These are phyloP conservation scores for Bombus soroeensis DNA, from an alignment of 1,140 invertebrate genomes.

Conservation along the genomic window DNA sequence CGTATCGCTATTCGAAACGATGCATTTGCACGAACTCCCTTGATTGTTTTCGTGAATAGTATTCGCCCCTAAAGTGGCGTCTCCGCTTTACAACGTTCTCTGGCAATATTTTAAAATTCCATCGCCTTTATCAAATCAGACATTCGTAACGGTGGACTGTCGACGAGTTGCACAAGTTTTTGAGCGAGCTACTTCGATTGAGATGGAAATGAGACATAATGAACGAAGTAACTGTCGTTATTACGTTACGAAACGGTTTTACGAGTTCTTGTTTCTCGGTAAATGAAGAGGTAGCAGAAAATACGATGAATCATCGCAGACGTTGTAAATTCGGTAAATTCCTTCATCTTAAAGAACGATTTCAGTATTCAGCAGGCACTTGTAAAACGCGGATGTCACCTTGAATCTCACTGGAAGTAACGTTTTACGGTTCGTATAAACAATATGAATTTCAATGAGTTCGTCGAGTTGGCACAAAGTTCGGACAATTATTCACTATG, in stretches of 20 bases:
- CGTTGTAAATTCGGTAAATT: not conserved
- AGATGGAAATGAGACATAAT: conserved; percentile 6
- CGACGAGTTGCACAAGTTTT: not conserved
- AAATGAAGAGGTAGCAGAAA: not conserved
- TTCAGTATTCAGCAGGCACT: not conserved
- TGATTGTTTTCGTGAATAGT: not conserved
- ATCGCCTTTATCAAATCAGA: not conserved
- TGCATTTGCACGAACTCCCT: not conserved
- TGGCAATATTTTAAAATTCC: not conserved
- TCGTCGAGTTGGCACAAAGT: not conserved
- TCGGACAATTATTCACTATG: not conserved
- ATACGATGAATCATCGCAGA: not conserved
- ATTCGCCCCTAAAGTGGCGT: not conserved
- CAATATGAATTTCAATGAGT: not conserved
- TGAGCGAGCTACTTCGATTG: not conserved
- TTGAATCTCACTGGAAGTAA: not conserved
- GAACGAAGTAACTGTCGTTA: not conserved
- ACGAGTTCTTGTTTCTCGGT: not conserved
- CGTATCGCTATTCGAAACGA: not conserved
- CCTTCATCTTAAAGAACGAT: not conserved
- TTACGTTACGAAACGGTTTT: conserved; percentile 9
- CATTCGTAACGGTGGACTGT: not conserved
- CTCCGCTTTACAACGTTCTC: not conserved
- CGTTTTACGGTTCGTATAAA: not conserved
- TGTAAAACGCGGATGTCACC: not conserved